Evolutionary conservation across 1,140 invertebrate species (phyloP), one percentile per base, ranked within the genome.

Genomic region (Heliconius nattereri): DNA sequence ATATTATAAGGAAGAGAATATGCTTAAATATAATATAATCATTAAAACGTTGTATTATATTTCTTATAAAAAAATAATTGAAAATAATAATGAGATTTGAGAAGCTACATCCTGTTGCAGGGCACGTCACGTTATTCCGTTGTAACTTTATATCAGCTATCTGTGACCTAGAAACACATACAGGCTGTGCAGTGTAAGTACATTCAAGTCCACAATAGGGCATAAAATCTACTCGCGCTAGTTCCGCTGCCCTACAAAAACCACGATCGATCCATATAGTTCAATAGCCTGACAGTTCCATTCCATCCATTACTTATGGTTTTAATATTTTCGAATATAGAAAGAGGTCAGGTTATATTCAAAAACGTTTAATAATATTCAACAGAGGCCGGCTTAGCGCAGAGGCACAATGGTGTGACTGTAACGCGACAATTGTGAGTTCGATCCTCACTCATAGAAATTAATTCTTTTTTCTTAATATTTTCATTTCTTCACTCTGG

Each of bases 181-280:
- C 85, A 85, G 78, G 73, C 79, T 82, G 80, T 73, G 76, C 49
- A 6, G 13, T 20, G 72, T 40, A 40, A 40, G 11, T 57, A n/a
- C n/a, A 57, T 72, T 66, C 23, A 13, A 83, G 79, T 57, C 66
- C 79, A 84, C 81, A 84, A 85, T 84, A 84, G 84, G 72, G 75
- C 71, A 82, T 81, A 80, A 77, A 83, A 71, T 49, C 77, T 79
- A 80, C 70, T 84, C 75, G 78, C 72, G 80, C 81, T 80, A 73
- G 81, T 85, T 88, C 88, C 85, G 86, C 80, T 84, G 87, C 81
- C 86, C 88, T 85, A 88, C 75, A 90, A 88, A 29, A 88, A 85
- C 80, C 70, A 32, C 78, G 81, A 87, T 89, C 86, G 80, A 91
- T 90, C 7, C 54, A 70, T 75, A 66, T 66, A 85, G 83, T 89